Conservation (phyloP, 2,888 invertebrate species). For the Exephanes ischioxanthus region DNA sequence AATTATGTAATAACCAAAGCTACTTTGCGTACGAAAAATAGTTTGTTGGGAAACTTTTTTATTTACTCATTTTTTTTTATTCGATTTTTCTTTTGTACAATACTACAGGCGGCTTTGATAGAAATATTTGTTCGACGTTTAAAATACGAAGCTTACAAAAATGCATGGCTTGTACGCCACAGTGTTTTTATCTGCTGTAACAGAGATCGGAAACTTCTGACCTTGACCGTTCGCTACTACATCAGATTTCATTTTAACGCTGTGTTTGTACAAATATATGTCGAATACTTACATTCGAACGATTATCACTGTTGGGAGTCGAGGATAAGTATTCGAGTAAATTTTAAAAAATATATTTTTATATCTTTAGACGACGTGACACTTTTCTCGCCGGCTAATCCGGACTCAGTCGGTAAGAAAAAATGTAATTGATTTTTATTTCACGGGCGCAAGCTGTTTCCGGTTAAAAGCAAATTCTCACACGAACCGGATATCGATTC, state of each 20-base stretch:
- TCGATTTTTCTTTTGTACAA: not conserved
- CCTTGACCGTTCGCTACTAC: constrained; percentile 6
- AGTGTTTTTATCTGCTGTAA: constrained; percentile 7
- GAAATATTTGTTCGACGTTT: not conserved
- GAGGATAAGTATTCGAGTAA: too few relatives aligned
- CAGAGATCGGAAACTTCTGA: constrained; percentile 6
- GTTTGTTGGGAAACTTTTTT: not conserved
- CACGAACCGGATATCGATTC: not conserved
- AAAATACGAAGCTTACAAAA: not conserved
- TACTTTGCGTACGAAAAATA: not conserved
- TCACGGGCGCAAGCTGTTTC: not conserved
- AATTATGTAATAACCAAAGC: not conserved
- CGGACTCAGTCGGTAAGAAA: not conserved
- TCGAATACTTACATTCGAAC: too few relatives aligned
- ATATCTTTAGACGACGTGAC: not conserved
- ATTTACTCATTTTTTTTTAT: not conserved
- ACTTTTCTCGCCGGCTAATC: not conserved
- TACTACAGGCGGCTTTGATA: not conserved
- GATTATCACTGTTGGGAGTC: too few relatives aligned
- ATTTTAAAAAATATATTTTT: not conserved
- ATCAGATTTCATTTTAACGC: not conserved
- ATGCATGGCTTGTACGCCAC: not conserved
- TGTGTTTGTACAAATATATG: not conserved
- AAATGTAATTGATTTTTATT: not conserved
- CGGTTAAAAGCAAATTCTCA: not conserved